Evolutionary conservation across 2,113 vertebrate genomes (phyloP).

Genomic region (Centrocercus urophasianus): DNA sequence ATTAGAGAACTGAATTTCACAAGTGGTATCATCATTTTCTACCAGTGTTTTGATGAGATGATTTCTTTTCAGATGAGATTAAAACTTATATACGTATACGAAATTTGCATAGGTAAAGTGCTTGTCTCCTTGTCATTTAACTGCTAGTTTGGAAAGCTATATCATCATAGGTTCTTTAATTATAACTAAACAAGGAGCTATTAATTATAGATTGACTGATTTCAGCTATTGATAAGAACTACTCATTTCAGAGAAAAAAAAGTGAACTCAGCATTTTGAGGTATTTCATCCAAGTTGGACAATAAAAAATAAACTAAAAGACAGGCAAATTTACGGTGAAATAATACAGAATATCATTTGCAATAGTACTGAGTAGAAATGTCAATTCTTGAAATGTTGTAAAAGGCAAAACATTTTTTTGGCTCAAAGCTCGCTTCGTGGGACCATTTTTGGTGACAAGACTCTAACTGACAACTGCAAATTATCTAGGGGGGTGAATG

Average conservation of each 20-base stretch:
- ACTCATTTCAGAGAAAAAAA: neutral
- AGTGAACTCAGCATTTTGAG: neutral
- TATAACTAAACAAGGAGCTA: neutral
- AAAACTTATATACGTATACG: neutral
- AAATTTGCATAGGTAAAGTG: neutral
- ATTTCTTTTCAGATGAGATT: neutral
- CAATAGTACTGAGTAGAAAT: too few species aligned
- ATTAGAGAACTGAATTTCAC: neutral
- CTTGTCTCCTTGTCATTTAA: neutral
- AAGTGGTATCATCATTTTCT: neutral
- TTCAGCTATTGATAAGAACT: neutral
- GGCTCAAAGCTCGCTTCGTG: too few species aligned
- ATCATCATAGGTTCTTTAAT: neutral
- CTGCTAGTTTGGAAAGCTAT: neutral
- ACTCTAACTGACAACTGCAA: too few species aligned
- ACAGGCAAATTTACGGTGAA: too few species aligned
- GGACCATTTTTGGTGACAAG: too few species aligned
- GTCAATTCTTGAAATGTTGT: too few species aligned
- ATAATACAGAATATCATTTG: too few species aligned
- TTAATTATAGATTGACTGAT: neutral
- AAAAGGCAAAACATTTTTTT: too few species aligned
- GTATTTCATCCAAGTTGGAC: neutral
- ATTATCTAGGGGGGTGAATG: too few species aligned
- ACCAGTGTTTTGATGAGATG: neutral
- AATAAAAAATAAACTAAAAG: neutral